Evolutionary conservation across 2,888 invertebrate species (phyloP), one percentile per base, ranked within the genome.

Genomic region (Galerucella calmariensis): DNA sequence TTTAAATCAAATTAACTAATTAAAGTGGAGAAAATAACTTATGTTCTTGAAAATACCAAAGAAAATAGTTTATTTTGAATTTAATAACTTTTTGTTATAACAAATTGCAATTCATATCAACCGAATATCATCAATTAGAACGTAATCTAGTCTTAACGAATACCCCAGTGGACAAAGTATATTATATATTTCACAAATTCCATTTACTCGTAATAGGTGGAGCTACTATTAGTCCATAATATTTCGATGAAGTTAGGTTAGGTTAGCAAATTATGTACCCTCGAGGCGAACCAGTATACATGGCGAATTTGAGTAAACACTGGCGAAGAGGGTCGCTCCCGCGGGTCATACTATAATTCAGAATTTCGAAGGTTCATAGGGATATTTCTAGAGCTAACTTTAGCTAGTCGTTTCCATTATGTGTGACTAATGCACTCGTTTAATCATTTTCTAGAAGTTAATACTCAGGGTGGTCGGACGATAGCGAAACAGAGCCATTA

Each of bases 181-280:
- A 71, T 11, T 63, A 61, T 41, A n/a, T 70, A 71, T 71, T 71
- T 65, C 46, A 56, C 65, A 71, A 71, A 71, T 71, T 69, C 66
- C 71, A 71, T 71, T 71, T 71, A 65, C 24, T 44, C 44, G 65
- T 71, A 66, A 65, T 71, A 71, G 71, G 65, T 53, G 35, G 71
- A 65, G 44, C 58, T 35, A 46, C 66, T 65, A 71, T 71, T 71
- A 71, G 65, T 65, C 71, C 71, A 71, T 71, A 71, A 71, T 71
- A 71, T 71, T 71, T 53, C 35, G 53, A 56, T 56, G 69, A 51
- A 44, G 69, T 48, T 62, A 27, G 46, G 61, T 62, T 51, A 51
- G 69, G 66, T 65, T 46, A 65, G 71, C 71, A 71, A 65, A 65
- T 65, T 71, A 71, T 58, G 71, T 24, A 66, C 71, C 71, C 71